Conservation (phyloP, 2,797 vertebrate species). For the Adrianichthys oophorus region DNA sequence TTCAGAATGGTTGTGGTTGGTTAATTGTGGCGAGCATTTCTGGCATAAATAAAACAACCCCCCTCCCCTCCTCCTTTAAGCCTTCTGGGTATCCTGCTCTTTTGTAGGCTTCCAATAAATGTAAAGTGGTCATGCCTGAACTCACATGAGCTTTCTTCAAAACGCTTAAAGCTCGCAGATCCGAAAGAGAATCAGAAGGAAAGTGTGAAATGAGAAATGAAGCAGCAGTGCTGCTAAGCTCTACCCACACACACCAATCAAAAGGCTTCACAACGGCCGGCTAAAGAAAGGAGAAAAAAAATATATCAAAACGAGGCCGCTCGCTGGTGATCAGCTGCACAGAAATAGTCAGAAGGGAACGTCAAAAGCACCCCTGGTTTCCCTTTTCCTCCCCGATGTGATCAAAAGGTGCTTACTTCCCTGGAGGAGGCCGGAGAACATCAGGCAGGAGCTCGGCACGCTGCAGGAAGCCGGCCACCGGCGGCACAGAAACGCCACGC, state of each 20-base stretch:
- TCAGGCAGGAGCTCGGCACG: constrained; percentile 55
- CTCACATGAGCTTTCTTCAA: constrained; percentile 6
- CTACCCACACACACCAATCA: constrained; percentile 57
- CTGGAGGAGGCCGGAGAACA: constrained; percentile 54
- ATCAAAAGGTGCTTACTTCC: constrained; percentile 71
- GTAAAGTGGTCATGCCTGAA: constrained; percentile 19
- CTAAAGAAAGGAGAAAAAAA: constrained; percentile 38
- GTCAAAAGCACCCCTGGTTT: constrained; percentile 65
- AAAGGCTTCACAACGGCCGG: constrained; percentile 50
- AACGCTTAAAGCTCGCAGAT: constrained; percentile 17
- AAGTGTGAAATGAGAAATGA: constrained; percentile 57
- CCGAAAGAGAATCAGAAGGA: constrained; percentile 38
- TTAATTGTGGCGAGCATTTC: constrained; percentile 64
- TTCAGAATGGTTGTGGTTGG: constrained; percentile 63
- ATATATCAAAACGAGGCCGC: constrained; percentile 48
- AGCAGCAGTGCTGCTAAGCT: constrained; percentile 49
- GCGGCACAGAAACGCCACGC: constrained; percentile 67
- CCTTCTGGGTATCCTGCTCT: constrained; percentile 19
- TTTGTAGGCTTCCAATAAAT: constrained; percentile 33
- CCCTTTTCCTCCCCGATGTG: constrained; percentile 66
- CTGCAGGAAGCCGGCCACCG: constrained; percentile 69
- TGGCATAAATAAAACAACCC: constrained; percentile 64
- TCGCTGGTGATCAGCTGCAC: constrained; percentile 62
- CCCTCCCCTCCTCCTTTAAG: constrained; percentile 39
- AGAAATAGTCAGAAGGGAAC: constrained; percentile 68